These are phyloP conservation scores for Planococcus citri DNA, from an alignment of 1,140 invertebrate genomes.

Conservation along the genomic window DNA sequence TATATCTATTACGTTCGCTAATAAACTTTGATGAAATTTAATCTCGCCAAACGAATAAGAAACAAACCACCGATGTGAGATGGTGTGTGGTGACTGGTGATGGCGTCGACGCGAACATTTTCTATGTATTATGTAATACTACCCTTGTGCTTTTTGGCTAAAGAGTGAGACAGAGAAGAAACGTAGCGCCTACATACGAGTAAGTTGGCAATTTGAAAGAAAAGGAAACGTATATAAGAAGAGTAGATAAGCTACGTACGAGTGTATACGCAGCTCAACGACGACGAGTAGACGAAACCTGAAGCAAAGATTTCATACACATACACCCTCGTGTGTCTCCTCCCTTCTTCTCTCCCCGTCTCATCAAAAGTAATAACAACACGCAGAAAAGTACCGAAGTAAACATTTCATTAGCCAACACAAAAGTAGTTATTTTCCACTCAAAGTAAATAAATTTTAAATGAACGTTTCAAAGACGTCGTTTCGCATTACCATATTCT, in stretches of 20 bases:
- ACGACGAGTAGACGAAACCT: background rate
- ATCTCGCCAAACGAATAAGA: background rate
- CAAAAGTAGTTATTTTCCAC: background rate
- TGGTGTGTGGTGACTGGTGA: too few species aligned
- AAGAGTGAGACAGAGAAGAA: too few species aligned
- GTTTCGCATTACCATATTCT: background rate
- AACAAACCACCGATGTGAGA: too few species aligned
- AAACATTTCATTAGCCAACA: slow-evolving; percentile 7
- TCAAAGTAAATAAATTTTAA: background rate
- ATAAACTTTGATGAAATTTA: background rate
- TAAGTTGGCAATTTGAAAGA: too few species aligned
- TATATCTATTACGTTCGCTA: background rate
- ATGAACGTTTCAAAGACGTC: slow-evolving; percentile 6
- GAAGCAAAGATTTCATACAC: background rate
- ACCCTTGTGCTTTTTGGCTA: too few species aligned
- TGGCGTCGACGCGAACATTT: too few species aligned
- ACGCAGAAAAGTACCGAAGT: background rate
- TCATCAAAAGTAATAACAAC: background rate
- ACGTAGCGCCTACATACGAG: too few species aligned
- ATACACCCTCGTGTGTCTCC: background rate
- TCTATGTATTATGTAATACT: too few species aligned
- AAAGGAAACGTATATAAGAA: background rate
- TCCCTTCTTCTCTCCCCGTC: too few species aligned
- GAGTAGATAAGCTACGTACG: background rate
- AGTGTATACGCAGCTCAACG: too few species aligned